A percentile compares a stretch with the other conserved stretches of the same genome.
These are phyloP conservation scores for Tachysurus fulvidraco DNA, from an alignment of 2,113 vertebrate genomes.

Conservation along the genomic window DNA sequence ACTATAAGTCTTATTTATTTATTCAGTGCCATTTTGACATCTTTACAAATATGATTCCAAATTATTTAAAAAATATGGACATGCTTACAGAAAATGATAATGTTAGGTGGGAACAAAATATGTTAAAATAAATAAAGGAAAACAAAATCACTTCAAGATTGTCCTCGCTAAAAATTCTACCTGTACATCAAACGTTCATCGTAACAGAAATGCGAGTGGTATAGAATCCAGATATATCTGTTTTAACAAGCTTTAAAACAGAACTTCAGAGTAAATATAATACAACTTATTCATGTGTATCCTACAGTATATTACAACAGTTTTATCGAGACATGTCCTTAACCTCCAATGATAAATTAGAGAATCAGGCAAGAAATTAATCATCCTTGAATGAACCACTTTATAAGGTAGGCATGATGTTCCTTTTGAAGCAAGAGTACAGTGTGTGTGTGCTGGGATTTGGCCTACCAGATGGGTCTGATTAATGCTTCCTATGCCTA, in stretches of 20 bases:
- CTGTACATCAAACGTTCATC: slow-evolving; percentile 50
- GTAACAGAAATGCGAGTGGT: slow-evolving; percentile 36
- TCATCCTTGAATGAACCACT: slow-evolving; percentile 12
- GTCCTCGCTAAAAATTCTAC: slow-evolving; percentile 44
- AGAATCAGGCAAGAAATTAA: background rate
- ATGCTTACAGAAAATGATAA: slow-evolving; percentile 18
- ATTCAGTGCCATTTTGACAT: slow-evolving; percentile 26
- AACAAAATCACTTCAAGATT: slow-evolving; percentile 41
- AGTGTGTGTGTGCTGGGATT: slow-evolving; percentile 46
- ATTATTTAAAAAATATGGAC: slow-evolving; percentile 31
- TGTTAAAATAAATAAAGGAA: slow-evolving; percentile 52
- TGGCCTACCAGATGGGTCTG: slow-evolving; percentile 54
- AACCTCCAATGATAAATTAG: slow-evolving; percentile 10
- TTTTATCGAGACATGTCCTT: slow-evolving; percentile 30
- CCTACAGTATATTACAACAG: slow-evolving; percentile 39
- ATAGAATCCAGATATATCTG: slow-evolving; percentile 21
- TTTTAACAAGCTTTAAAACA: slow-evolving; percentile 19
- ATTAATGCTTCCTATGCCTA: slow-evolving; percentile 63
- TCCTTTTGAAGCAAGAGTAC: slow-evolving; percentile 47
- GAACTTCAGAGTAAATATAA: slow-evolving; percentile 62
- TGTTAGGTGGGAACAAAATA: slow-evolving; percentile 50
- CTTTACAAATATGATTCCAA: slow-evolving; percentile 37
- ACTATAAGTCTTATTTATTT: slow-evolving; percentile 42
- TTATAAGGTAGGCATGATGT: slow-evolving; percentile 27
- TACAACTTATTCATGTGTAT: slow-evolving; percentile 64